Percentiles rank a stretch among this genome's conserved stretches.
Conservation (phyloP, 2,888 invertebrate genomes). For the Pardosa pseudoannulata region DNA sequence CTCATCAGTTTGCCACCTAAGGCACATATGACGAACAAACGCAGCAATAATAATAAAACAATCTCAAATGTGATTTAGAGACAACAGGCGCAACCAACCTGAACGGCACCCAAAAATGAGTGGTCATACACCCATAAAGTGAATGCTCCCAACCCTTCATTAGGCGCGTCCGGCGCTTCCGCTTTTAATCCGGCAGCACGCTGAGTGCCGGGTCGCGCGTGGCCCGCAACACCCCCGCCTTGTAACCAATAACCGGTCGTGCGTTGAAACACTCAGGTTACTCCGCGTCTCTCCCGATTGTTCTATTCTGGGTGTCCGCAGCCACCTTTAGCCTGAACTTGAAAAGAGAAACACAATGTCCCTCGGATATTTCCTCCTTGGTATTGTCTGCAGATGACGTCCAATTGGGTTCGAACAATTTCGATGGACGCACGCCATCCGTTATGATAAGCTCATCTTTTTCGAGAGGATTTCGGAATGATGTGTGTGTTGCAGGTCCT, state of each 20-base stretch:
- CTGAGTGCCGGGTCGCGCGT: constrained; percentile 49
- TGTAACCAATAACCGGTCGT: constrained; percentile 65
- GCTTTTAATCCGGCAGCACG: constrained; percentile 30
- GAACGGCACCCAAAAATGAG: background rate
- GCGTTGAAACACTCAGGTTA: constrained; percentile 8
- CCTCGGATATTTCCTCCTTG: background rate
- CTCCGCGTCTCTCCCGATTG: background rate
- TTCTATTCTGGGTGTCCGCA: background rate
- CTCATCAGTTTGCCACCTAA: background rate
- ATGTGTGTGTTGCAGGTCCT: background rate
- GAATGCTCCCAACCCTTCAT: constrained; percentile 22
- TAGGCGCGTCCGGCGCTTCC: constrained; percentile 36
- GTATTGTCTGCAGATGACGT: background rate
- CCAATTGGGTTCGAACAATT: background rate
- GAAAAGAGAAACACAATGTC: background rate
- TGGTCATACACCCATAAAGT: background rate
- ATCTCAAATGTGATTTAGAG: background rate
- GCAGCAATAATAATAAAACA: background rate
- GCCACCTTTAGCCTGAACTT: constrained; percentile 2
- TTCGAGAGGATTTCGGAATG: background rate
- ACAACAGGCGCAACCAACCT: background rate
- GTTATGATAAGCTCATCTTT: background rate
- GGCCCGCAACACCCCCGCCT: constrained; percentile 33
- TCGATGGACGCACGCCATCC: background rate
- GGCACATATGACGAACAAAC: no score